These are phyloP conservation scores for Rousettus leschenaultii DNA, from an alignment of 2,113 vertebrate species.

Conservation along the genomic window DNA sequence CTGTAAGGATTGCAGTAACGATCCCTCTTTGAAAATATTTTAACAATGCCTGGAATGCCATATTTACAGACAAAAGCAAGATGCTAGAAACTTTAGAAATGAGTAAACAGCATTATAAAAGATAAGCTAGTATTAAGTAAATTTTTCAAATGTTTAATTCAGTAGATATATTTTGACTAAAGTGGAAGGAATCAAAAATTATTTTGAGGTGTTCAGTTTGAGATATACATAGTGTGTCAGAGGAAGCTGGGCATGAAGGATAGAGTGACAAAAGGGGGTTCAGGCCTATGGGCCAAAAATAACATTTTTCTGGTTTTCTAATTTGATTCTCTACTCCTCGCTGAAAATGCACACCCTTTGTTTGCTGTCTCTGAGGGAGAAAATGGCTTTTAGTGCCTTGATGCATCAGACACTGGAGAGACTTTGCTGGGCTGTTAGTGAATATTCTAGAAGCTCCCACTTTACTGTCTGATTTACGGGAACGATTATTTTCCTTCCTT, in stretches of 20 bases:
- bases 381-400: not conserved
- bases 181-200: not conserved
- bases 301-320: not conserved
- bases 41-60: not conserved
- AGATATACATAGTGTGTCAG: not conserved
- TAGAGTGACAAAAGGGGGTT: not conserved
- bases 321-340: not conserved
- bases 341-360: not conserved
- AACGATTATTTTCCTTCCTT: not conserved
- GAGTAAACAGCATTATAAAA: not conserved
- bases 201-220: not conserved
- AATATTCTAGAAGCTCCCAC: not conserved
- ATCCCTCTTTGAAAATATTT: not conserved
- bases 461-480: not conserved
- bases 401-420: not conserved
- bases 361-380: not conserved
- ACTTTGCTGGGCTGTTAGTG: not conserved
- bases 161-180: not conserved
- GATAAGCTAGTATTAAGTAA: not conserved
- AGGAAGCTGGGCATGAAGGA: not conserved
- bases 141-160: slow-evolving; percentile 22
- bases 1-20: not conserved
- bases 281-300: not conserved
- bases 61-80: slow-evolving; percentile 5
- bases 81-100: not conserved